A percentile compares a stretch with the other conserved stretches of the same genome.
Conservation (phyloP, 37 sponge, comb jelly and placozoan genomes). For the Agelas oroides region DNA sequence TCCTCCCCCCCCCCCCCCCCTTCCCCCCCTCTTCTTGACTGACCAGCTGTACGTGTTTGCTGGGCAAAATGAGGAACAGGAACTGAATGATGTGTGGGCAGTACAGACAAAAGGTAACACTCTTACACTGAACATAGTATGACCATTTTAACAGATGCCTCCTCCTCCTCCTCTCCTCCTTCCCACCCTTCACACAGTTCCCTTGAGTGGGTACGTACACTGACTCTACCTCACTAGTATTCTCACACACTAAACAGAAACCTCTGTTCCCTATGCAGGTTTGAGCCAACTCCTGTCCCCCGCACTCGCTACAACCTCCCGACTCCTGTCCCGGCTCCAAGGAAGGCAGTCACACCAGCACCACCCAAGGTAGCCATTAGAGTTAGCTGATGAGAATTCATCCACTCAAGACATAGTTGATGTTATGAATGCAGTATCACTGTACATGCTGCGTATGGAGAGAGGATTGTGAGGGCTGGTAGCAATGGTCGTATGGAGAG, state of each 20-base stretch:
- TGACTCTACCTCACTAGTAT: background rate
- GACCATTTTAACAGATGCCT: no score
- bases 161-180: background rate
- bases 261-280: background rate
- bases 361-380: constrained; percentile 26
- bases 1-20: no score
- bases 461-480: no score
- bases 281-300: constrained; percentile 57
- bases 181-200: background rate
- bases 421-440: no score
- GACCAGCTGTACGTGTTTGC: constrained; percentile 66
- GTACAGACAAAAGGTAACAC: constrained; percentile 16
- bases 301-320: constrained; percentile 30
- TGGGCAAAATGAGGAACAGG: constrained; percentile 57
- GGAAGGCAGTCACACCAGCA: constrained; percentile 43
- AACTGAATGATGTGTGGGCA: constrained; percentile 68
- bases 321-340: constrained; percentile 66
- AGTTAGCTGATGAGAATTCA: background rate
- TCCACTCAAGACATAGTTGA: background rate
- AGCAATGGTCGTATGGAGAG: no score
- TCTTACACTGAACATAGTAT: background rate
- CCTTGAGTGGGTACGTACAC: background rate
- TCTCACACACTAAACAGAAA: background rate
- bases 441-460: no score
- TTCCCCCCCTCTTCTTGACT: background rate